A percentile compares a stretch with the other conserved stretches of the same genome.
These are phyloP conservation scores for Drosophila arawakana DNA, from an alignment of 1,140 invertebrate species.

Conservation along the genomic window DNA sequence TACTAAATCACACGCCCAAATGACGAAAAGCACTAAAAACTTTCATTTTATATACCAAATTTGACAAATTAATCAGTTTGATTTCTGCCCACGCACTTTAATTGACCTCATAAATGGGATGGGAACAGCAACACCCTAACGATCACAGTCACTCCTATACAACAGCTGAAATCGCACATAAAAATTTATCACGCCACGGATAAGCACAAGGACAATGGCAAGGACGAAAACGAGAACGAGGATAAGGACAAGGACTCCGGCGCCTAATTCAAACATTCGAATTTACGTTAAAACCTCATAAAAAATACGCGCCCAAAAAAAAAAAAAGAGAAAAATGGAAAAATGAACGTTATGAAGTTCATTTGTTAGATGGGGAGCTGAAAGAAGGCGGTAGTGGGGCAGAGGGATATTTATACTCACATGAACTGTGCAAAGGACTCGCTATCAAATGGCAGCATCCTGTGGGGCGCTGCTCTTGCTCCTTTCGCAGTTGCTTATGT, in stretches of 20 bases:
- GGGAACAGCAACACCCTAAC: background rate
- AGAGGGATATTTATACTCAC: slow-evolving; percentile 43
- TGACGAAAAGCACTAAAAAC: slow-evolving; percentile 4
- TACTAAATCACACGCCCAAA: slow-evolving; percentile 7
- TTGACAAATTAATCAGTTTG: slow-evolving; percentile 55
- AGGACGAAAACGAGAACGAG: background rate
- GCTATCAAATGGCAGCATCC: slow-evolving; percentile 48
- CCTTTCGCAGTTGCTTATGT: slow-evolving; percentile 26
- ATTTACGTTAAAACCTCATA: slow-evolving; percentile 70
- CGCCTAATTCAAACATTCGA: slow-evolving; percentile 58
- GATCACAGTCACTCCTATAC: slow-evolving; percentile 23
- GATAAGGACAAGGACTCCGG: slow-evolving; percentile 20
- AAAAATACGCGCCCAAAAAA: slow-evolving; percentile 51
- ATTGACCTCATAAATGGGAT: slow-evolving; percentile 43
- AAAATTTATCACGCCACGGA: slow-evolving; percentile 63
- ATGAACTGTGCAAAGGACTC: slow-evolving; percentile 45
- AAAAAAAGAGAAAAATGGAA: slow-evolving; percentile 25
- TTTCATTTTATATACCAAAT: slow-evolving; percentile 14
- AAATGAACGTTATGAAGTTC: slow-evolving; percentile 49
- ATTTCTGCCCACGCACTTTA: slow-evolving; percentile 49
- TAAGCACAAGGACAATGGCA: slow-evolving; percentile 16
- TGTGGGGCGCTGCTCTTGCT: slow-evolving; percentile 30
- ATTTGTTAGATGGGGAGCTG: slow-evolving; percentile 36
- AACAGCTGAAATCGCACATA: slow-evolving; percentile 59
- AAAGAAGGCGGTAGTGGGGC: background rate